These are phyloP conservation scores for Caradrina kadenii DNA, from an alignment of 2,888 invertebrate species.

Conservation along the genomic window DNA sequence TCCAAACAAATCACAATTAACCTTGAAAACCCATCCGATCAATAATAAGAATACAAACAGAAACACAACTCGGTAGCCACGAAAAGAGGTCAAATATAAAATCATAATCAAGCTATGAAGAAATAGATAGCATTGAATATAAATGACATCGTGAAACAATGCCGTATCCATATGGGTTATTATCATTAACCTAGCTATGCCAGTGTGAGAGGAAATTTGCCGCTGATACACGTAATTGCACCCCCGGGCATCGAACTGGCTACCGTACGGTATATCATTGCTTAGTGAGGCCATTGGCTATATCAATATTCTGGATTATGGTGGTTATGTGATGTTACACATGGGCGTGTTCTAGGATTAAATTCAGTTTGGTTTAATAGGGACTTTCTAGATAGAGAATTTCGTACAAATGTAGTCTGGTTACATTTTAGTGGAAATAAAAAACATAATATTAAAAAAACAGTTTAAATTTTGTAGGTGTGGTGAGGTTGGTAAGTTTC, in stretches of 20 bases:
- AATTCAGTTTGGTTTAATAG: neutral
- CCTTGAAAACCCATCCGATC: slow-evolving; percentile 3
- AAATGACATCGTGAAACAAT: slow-evolving; percentile 56
- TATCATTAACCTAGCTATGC: slow-evolving; percentile 58
- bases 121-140: slow-evolving; percentile 10
- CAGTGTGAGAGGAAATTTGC: slow-evolving; percentile 79
- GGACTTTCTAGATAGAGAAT: no score
- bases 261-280: slow-evolving; percentile 65
- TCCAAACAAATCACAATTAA: neutral
- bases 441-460: no score
- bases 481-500: no score
- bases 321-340: neutral
- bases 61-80: slow-evolving; percentile 3
- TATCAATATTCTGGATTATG: slow-evolving; percentile 62
- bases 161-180: slow-evolving; percentile 56
- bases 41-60: slow-evolving; percentile 6
- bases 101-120: slow-evolving; percentile 17
- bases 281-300: slow-evolving; percentile 57
- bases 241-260: slow-evolving; percentile 73
- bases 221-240: slow-evolving; percentile 71
- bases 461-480: no score
- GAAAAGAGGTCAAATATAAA: slow-evolving; percentile 46
- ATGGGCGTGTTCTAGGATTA: neutral
- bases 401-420: no score
- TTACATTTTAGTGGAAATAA: no score